phyloP scores from a whole-genome alignment of 2,888 invertebrate species.

The Hirtodrosophila trivittata region DNA sequence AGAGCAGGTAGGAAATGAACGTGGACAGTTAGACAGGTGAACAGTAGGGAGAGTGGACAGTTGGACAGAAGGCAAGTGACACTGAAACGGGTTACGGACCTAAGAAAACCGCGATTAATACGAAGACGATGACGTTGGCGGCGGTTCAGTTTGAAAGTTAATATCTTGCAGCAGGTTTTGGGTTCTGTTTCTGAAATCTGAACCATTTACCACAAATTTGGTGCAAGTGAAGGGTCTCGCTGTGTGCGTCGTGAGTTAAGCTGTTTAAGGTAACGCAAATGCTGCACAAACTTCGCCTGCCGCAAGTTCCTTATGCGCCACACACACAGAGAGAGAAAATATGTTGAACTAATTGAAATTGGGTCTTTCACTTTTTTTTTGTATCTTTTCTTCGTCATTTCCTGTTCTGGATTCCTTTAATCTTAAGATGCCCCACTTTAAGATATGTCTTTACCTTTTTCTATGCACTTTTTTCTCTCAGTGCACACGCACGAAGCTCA shows the following conservation, averaged over 20 bases:
- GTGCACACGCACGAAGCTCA: conserved; percentile 14
- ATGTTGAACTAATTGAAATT: no score
- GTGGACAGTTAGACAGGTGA: neutral
- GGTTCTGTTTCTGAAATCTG: conserved; percentile 44
- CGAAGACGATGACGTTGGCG: conserved; percentile 15
- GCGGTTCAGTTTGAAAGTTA: conserved; percentile 56
- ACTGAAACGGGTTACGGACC: conserved; percentile 51
- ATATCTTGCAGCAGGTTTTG: conserved; percentile 53
- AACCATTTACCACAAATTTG: conserved; percentile 36
- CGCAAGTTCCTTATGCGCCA: neutral
- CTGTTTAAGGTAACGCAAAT: conserved; percentile 13
- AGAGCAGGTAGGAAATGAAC: conserved; percentile 40
- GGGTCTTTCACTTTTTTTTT: no score
- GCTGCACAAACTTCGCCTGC: conserved; percentile 5
- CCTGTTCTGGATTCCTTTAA: no score
- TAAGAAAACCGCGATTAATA: conserved; percentile 49
- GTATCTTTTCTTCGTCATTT: no score
- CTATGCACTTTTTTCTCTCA: neutral
- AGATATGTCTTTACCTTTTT: neutral
- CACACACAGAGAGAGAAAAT: conserved; percentile 1
- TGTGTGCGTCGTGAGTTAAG: neutral
- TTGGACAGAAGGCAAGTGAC: conserved; percentile 34
- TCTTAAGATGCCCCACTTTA: neutral
- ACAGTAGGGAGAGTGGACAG: neutral
- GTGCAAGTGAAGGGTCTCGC: conserved; percentile 41